Percentiles rank a stretch among this genome's conserved stretches.
These are phyloP conservation scores for Xylota sylvarum DNA, from an alignment of 2,888 invertebrate genomes.

Conservation along the genomic window DNA sequence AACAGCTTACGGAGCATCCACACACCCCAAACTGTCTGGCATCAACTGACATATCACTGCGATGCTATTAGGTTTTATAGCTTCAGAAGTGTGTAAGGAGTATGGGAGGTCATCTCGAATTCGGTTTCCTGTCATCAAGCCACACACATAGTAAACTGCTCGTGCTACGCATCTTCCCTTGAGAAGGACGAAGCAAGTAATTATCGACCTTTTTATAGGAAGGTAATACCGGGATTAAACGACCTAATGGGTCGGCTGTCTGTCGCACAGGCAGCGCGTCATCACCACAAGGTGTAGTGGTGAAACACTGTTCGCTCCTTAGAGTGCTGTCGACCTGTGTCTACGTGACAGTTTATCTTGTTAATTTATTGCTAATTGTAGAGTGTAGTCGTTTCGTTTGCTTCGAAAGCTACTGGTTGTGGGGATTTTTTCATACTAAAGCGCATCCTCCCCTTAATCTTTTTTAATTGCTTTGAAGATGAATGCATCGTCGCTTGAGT, in stretches of 20 bases:
- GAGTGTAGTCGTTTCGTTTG: conserved; percentile 29
- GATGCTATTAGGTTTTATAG: conserved; percentile 65
- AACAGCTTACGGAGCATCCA: conserved; percentile 50
- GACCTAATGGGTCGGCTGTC: conserved; percentile 43
- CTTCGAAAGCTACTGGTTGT: conserved; percentile 22
- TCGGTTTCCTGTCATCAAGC: conserved; percentile 35
- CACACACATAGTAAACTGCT: conserved; percentile 1
- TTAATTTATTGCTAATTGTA: conserved; percentile 72
- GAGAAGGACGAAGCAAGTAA: conserved; percentile 46
- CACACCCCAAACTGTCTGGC: conserved; percentile 52
- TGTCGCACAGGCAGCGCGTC: conserved; percentile 32
- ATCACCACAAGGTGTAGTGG: conserved; percentile 6
- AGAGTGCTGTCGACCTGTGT: conserved; percentile 35
- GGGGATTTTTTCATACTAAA: neutral
- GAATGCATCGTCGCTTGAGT: too few relatives aligned
- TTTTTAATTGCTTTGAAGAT: too few relatives aligned
- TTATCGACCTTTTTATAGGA: conserved; percentile 70
- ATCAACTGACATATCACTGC: conserved; percentile 53
- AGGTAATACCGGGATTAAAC: conserved; percentile 58
- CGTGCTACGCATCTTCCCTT: conserved; percentile 36
- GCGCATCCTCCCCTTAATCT: neutral
- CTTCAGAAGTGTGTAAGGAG: conserved; percentile 22
- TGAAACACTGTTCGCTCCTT: conserved; percentile 16
- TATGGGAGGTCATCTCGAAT: conserved; percentile 12
- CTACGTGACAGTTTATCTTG: conserved; percentile 66